Conservation (phyloP, 2,888 invertebrate species). For the Drosophila subsilvestris region DNA sequence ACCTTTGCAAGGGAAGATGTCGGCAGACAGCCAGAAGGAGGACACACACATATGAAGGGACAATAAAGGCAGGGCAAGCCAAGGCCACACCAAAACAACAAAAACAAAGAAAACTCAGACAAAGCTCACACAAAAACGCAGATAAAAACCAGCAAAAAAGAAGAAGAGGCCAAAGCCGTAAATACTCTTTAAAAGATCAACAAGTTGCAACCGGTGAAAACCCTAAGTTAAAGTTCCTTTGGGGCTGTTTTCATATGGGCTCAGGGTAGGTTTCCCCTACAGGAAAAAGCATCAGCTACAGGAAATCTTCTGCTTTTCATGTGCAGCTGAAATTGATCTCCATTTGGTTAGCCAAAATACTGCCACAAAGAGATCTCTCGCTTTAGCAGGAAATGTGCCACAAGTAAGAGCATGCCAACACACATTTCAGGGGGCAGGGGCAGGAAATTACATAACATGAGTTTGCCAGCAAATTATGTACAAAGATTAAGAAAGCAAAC, state of each 20-base stretch:
- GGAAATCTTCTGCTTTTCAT: background rate
- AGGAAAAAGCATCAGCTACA: background rate
- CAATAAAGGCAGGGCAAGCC: conserved; percentile 19
- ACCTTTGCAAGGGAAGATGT: conserved; percentile 45
- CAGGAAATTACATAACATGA: conserved; percentile 56
- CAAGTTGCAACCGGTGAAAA: background rate
- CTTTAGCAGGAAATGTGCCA: background rate
- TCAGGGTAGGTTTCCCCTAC: background rate
- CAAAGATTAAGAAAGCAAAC: conserved; percentile 77
- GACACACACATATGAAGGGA: background rate
- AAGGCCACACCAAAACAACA: conserved; percentile 43
- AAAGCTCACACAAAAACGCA: conserved; percentile 8
- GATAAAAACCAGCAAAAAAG: conserved; percentile 28
- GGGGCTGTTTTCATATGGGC: background rate
- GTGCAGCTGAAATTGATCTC: background rate
- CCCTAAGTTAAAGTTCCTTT: background rate
- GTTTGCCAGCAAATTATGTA: conserved; percentile 69
- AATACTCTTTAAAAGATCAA: conserved; percentile 8
- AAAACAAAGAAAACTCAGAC: conserved; percentile 22
- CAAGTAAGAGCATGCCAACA: background rate
- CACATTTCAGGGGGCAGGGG: background rate
- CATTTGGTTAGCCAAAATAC: background rate
- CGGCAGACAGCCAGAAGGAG: conserved; percentile 41
- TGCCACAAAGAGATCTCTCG: too few relatives aligned
- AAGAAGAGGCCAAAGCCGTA: background rate